Base-by-base conservation (phyloP, 2,797 vertebrate genomes). In the Microctenopoma lineatum region DNA sequence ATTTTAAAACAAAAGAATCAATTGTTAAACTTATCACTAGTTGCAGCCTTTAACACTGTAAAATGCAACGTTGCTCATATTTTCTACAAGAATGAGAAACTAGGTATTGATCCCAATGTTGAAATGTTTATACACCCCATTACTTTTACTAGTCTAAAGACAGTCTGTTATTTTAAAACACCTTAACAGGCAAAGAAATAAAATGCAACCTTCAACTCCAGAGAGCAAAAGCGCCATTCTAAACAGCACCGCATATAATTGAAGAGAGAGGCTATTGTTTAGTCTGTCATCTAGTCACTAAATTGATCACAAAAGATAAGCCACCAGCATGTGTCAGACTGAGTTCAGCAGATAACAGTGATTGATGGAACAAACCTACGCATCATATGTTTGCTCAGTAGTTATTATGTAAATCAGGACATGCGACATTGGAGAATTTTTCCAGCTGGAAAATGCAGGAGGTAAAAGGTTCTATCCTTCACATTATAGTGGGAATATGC, bases 261-360 rank as follows among this genome's bases (percentile, higher is more conserved):
- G 27, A 57, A 73, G 48, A 60, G 14, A 48, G 18, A 41, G 1
- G 2, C 15, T 18, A 5, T 42, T 81, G 66, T 29, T 70, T 15
- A 34, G 55, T 14, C 53, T 62, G 48, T 68, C 69, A 68, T 57
- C 26, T 54, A 61, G 13, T 18, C 42, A 62, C 41, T 65, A 29
- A 52, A 65, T 16, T 57, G 34, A 73, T 73, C 47, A 59, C 42
- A 70, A 63, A 75, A 52, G 44, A 79, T 8, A 29, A 60, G 59
- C 32, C 27, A 4, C 66, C 57, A 81, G 32, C 36, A 51, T 58
- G 36, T 25, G 59, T 79, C 66, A 69, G 51, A 60, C 46, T 61
- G 44, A 3, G 41, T 42, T 59, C 15, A 46, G 53, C 46, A 45
- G 29, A 62, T 63, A 53, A 67, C 69, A 74, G 59, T 50, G 70